phyloP scores from a whole-genome alignment of 1,140 invertebrate genomes.

The Pygmarrhopalites habei region DNA sequence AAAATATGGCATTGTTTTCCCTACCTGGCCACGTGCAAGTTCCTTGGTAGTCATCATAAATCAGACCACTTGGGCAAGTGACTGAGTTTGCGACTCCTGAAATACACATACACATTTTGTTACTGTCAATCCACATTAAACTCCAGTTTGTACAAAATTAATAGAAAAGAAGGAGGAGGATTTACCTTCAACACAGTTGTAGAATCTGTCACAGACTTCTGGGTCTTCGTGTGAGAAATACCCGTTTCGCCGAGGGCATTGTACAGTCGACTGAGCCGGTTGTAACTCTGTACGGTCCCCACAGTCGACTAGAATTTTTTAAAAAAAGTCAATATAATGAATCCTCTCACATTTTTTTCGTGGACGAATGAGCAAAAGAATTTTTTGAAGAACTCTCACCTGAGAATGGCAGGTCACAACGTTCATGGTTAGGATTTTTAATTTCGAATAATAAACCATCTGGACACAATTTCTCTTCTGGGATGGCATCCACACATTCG shows the following conservation, averaged over 20 bases:
- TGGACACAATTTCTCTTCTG: slow-evolving; percentile 66
- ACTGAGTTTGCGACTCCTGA: slow-evolving; percentile 56
- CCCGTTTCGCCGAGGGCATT: slow-evolving; percentile 66
- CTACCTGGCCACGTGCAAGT: slow-evolving; percentile 71
- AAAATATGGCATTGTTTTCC: too few species aligned
- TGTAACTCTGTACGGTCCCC: slow-evolving; percentile 60
- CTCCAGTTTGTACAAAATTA: too few species aligned
- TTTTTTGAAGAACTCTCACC: background rate
- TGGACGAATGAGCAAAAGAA: background rate
- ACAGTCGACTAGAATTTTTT: slow-evolving; percentile 55
- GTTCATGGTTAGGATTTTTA: slow-evolving; percentile 61
- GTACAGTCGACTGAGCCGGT: slow-evolving; percentile 39
- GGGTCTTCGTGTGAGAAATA: slow-evolving; percentile 70
- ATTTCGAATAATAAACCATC: slow-evolving; percentile 75
- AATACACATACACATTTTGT: slow-evolving; percentile 64
- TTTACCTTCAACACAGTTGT: slow-evolving; percentile 52
- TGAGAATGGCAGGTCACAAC: slow-evolving; percentile 64
- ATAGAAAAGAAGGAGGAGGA: too few species aligned
- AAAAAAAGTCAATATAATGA: slow-evolving; percentile 44
- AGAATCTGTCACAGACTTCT: slow-evolving; percentile 71
- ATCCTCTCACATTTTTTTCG: background rate
- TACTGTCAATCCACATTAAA: too few species aligned
- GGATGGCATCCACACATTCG: slow-evolving; percentile 49
- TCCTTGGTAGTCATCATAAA: slow-evolving; percentile 65
- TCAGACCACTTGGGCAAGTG: slow-evolving; percentile 70